A percentile compares a stretch with the other conserved stretches of the same genome.
Conservation (phyloP, 2,797 vertebrate species). For the Macropodus opercularis region DNA sequence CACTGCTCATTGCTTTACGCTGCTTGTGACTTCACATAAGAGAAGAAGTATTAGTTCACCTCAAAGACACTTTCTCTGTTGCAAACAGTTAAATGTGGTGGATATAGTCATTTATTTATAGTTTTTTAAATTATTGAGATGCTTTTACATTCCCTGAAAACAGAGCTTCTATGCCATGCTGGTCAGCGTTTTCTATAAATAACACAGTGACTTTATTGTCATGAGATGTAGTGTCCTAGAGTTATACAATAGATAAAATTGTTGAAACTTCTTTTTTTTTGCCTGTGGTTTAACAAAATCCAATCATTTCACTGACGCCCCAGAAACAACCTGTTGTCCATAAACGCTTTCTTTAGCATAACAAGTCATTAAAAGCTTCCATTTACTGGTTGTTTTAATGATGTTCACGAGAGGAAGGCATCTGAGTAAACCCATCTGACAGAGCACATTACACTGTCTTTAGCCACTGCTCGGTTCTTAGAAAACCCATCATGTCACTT, state of each 20-base stretch:
- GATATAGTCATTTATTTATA: slow-evolving; percentile 10
- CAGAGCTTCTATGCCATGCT: too few species aligned
- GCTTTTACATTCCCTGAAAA: slow-evolving; percentile 17
- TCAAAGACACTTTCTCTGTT: neutral
- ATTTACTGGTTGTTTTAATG: slow-evolving; percentile 8
- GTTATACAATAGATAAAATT: slow-evolving; percentile 23
- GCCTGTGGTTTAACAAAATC: slow-evolving; percentile 19
- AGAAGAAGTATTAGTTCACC: slow-evolving; percentile 19
- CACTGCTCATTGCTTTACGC: slow-evolving; percentile 30
- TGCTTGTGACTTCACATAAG: slow-evolving; percentile 47
- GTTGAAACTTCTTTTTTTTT: slow-evolving; percentile 18
- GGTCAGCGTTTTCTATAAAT: slow-evolving; percentile 50
- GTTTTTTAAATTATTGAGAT: slow-evolving; percentile 21
- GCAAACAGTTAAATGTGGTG: neutral
- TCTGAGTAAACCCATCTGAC: neutral
- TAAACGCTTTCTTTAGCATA: slow-evolving; percentile 16
- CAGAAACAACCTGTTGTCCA: too few species aligned
- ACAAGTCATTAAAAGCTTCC: slow-evolving; percentile 8
- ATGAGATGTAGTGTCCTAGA: slow-evolving; percentile 36
- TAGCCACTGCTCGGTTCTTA: slow-evolving; percentile 6
- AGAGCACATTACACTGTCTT: neutral
- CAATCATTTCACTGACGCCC: too few species aligned
- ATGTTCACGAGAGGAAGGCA: slow-evolving; percentile 7
- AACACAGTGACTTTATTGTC: slow-evolving; percentile 34
- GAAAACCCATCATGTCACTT: slow-evolving; percentile 25